Evolutionary conservation across 30 jellyfish, hydroid and myxozoan genomes (phyloP), one percentile per base, ranked within the genome.

Genomic region (Rhopilema esculentum): DNA sequence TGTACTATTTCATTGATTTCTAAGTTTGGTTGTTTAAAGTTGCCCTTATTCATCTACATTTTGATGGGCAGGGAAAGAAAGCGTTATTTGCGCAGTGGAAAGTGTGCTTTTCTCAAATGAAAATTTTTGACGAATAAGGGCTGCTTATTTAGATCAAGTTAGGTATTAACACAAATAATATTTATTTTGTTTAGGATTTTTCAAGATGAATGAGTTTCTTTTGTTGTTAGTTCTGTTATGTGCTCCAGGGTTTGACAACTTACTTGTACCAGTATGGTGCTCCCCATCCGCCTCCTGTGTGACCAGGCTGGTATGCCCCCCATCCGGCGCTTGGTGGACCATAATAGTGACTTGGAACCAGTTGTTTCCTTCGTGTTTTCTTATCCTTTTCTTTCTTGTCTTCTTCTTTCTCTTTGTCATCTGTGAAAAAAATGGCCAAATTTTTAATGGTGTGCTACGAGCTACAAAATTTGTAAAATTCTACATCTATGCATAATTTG

Each of bases 251-350:
- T 40, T 40, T 27, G 63, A 64, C 66, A 9, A 95, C 99, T 90
- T 90, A 95, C 99, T 95, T 95, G 97, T 90, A 89, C 99, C 99
- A 95, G 71, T 95, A 95, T 4, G 99, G 99, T 28, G 97, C 98
- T 18, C 99, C 99, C 99, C 99, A 95, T 24, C 99, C 99, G 8
- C 97, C 96, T 12, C 99, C 99, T 21, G 98, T 91, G 48, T 91
- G 97, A 0, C 99, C 99, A 50, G 99, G 99, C n/a, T 87, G 93
- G 80, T 86, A 95, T 8, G 98, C 99, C 22, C 99, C 99, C 99
- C 99, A 95, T 79, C 99, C 99, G 22, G 99, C 99, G 72, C 99
- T 95, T 0, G 99, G 99, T 30, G 97, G 97, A 27, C 99, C 99
- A 78, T 95, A 95, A 79, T 95, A 95, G 67, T 95, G 99, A 75